A percentile compares a stretch with the other conserved stretches of the same genome.
These are phyloP conservation scores for Brachypteracias leptosomus DNA, from an alignment of 2,113 vertebrate genomes.

Conservation along the genomic window DNA sequence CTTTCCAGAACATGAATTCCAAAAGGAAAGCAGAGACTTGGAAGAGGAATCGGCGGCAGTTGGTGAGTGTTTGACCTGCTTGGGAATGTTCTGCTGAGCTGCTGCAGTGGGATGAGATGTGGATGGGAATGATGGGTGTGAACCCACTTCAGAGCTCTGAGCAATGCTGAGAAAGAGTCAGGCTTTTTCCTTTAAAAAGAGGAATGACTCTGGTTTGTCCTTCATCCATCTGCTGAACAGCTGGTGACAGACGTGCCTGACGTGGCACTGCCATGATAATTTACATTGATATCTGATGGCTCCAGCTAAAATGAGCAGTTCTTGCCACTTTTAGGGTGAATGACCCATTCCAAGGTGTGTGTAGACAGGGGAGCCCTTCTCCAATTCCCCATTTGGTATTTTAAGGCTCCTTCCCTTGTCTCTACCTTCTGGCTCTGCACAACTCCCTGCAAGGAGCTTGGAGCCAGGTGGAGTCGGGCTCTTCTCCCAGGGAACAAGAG, in stretches of 20 bases:
- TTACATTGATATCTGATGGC: neutral
- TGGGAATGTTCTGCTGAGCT: neutral
- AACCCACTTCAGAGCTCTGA: neutral
- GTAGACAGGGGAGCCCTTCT: neutral
- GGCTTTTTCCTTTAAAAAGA: neutral
- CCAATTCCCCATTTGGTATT: neutral
- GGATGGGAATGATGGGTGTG: neutral
- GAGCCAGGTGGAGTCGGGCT: neutral
- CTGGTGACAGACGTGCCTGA: neutral
- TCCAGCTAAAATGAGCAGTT: neutral
- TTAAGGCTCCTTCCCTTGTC: neutral
- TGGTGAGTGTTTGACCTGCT: slow-evolving; percentile 76
- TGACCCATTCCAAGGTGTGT: neutral
- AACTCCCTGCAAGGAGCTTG: neutral
- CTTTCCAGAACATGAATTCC: slow-evolving; percentile 99
- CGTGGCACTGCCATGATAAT: neutral
- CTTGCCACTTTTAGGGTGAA: neutral
- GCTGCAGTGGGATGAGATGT: fast-evolving
- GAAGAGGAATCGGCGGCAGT: slow-evolving; percentile 95
- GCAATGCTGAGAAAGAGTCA: neutral
- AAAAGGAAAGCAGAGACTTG: slow-evolving; percentile 99
- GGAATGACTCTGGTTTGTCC: neutral
- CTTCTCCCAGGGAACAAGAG: neutral
- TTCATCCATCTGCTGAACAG: neutral
- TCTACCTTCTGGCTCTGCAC: neutral